These are phyloP conservation scores for Scaptomyza montana DNA, from an alignment of 1,140 invertebrate genomes.

Conservation along the genomic window DNA sequence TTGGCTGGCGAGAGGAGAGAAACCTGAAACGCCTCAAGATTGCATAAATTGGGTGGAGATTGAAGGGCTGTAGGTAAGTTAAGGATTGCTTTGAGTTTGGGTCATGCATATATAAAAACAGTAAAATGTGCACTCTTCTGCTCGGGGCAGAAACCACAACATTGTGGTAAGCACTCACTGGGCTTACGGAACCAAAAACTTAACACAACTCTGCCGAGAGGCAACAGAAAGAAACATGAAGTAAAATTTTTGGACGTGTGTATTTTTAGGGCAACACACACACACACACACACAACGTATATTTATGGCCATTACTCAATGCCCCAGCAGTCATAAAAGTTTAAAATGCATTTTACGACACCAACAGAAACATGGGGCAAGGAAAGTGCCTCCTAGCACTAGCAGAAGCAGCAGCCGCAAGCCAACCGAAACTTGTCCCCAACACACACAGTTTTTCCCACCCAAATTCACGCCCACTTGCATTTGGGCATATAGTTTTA, in stretches of 20 bases:
- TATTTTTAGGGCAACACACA: slow-evolving; percentile 25
- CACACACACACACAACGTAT: slow-evolving; percentile 18
- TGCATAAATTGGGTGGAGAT: slow-evolving; percentile 5
- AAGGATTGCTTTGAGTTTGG: not conserved
- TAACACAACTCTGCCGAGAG: not conserved
- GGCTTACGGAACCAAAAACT: slow-evolving; percentile 11
- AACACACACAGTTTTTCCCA: slow-evolving; percentile 7
- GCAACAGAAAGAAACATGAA: slow-evolving; percentile 3
- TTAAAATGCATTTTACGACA: slow-evolving; percentile 58
- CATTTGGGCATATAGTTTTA: not conserved
- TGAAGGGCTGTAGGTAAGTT: not conserved
- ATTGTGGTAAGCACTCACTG: slow-evolving; percentile 36
- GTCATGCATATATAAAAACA: not conserved
- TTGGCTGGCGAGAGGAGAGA: not conserved
- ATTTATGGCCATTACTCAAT: slow-evolving; percentile 59
- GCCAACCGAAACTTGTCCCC: slow-evolving; percentile 47
- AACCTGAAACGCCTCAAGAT: not conserved
- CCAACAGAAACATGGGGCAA: slow-evolving; percentile 35
- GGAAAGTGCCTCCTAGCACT: slow-evolving; percentile 28
- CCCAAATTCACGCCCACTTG: slow-evolving; percentile 11
- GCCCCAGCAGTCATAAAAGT: slow-evolving; percentile 56
- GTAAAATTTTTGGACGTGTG: slow-evolving; percentile 16
- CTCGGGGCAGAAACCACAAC: slow-evolving; percentile 32
- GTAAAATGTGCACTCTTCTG: not conserved
- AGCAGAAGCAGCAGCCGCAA: slow-evolving; percentile 13